phyloP scores from a whole-genome alignment of 2,888 invertebrate species.

The Darwinula stevensoni region DNA sequence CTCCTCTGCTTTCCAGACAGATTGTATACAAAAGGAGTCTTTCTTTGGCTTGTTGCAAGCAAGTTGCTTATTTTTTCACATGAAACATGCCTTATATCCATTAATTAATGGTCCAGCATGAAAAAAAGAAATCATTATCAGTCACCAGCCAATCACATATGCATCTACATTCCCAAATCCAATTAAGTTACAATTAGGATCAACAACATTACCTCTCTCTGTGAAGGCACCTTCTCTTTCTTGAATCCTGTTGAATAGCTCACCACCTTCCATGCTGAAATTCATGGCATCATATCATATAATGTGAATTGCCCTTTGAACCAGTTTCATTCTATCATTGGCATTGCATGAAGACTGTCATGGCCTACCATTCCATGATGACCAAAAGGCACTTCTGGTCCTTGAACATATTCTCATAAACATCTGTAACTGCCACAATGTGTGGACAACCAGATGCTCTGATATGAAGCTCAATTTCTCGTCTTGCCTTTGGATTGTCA shows the following conservation, averaged over 20 bases:
- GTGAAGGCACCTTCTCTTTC: constrained; percentile 87
- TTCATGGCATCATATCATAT: too few species aligned
- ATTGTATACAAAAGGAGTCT: too few species aligned
- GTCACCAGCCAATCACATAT: too few species aligned
- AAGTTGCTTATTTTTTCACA: too few species aligned
- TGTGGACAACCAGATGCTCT: constrained; percentile 63
- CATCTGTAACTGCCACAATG: constrained; percentile 73
- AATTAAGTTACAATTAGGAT: too few species aligned
- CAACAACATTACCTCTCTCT: constrained; percentile 33
- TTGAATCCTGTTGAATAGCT: constrained; percentile 87
- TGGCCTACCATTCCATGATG: constrained; percentile 84
- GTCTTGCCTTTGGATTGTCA: constrained; percentile 66
- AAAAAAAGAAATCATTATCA: too few species aligned
- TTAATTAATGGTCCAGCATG: too few species aligned
- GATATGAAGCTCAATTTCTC: constrained; percentile 91
- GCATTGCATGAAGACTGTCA: not conserved
- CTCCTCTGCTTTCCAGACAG: too few species aligned
- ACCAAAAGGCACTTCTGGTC: constrained; percentile 73
- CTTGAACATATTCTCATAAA: constrained; percentile 86
- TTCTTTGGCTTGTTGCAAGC: too few species aligned
- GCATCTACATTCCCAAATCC: too few species aligned
- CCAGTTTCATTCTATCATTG: not conserved
- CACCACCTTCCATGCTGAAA: constrained; percentile 80
- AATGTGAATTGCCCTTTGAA: not conserved
- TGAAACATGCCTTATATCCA: too few species aligned